Evolutionary conservation across 1,140 invertebrate species (phyloP).

Genomic region (Bombus confusus): DNA sequence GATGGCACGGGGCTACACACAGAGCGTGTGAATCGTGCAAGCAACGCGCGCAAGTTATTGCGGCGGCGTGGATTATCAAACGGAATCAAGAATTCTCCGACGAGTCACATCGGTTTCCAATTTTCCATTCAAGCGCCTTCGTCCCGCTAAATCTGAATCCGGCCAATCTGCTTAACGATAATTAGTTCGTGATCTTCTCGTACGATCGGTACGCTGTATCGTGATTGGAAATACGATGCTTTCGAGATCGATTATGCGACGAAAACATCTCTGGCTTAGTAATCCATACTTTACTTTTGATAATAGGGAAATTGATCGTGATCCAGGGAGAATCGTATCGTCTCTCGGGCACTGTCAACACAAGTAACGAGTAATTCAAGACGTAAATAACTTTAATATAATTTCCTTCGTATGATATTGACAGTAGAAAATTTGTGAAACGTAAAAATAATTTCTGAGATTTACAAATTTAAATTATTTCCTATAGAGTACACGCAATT

Average conservation of each 20-base stretch:
- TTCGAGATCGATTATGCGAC: neutral
- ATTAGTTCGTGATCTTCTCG: neutral
- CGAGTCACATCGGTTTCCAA: neutral
- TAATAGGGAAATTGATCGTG: neutral
- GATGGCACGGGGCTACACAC: neutral
- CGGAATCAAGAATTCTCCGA: neutral
- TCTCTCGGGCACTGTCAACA: neutral
- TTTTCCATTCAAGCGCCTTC: neutral
- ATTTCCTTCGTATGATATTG: neutral
- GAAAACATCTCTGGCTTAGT: neutral
- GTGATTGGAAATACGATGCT: no score
- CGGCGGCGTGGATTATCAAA: neutral
- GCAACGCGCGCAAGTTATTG: neutral
- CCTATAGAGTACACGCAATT: neutral
- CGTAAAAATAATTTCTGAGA: neutral
- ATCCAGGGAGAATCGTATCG: neutral
- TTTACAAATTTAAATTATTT: no score
- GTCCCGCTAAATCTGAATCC: neutral
- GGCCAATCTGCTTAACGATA: conserved; percentile 5
- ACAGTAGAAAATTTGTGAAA: neutral
- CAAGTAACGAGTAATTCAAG: neutral
- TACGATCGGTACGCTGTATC: neutral
- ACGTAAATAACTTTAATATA: no score
- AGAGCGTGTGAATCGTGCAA: neutral
- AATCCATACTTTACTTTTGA: neutral